Base-by-base conservation (phyloP, 2,888 invertebrate species). In the Sminthurinus aureus region DNA sequence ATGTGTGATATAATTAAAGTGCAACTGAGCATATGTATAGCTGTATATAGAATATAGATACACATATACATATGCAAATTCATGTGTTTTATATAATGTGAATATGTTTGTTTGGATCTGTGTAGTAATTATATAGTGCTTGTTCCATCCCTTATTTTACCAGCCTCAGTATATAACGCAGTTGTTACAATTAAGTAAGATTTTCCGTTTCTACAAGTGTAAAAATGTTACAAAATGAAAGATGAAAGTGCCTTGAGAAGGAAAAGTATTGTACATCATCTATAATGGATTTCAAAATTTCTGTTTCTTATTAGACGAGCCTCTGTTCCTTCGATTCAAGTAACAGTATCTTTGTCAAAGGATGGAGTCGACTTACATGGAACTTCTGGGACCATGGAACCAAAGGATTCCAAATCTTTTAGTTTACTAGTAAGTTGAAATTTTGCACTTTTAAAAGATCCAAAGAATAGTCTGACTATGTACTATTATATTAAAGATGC, bases 331-430 rank as follows among this genome's bases (percentile, higher is more conserved):
- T 84, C 85, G 15, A 75, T 87, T 51, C 82, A 85, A 71, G 90
- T 92, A 3, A 88, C 91, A n/a, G 90, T 91, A 13, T 90, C 91
- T 20, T 90, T 92, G 64, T 90, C 91, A 77, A 90, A 91, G 84
- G 90, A 91, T 85, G 90, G 91, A n/a, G 89, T 90, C 52, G 90
- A 91, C 84, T 90, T 92, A 83, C 89, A 91, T 11, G 90, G 90
- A 20, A 89, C 91, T 1, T 88, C 88, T 4, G 88, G 90, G 84
- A 89, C 90, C 66, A 91, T 92, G 88, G 90, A 90, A 20, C 89
- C 90, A 22, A 90, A 91, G 50, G 90, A 91, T 83, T 89, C 89
- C 9, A 89, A 90, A 77, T 90, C 91, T n/a, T 89, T 92, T 85
- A 90, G 91, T 85, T 89, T 92, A 87, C 89, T 90, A 90, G 92